Evolutionary conservation across 2,113 vertebrate genomes (phyloP).

Genomic region (Hiodon tergisus): DNA sequence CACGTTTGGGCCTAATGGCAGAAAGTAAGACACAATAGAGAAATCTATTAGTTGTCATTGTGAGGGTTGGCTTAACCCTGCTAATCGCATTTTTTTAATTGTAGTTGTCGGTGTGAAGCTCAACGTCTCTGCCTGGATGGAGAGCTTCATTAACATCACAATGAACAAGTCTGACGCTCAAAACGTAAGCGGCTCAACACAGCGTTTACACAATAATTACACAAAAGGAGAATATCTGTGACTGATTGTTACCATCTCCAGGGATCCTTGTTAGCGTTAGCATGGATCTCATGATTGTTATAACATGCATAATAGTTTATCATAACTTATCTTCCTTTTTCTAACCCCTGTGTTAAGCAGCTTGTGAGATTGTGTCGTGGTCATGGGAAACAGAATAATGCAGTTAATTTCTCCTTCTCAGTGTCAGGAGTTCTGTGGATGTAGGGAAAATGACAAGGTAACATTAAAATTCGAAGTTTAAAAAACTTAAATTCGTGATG

Average conservation of each 20-base stretch:
- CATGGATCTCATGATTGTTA: too few species aligned
- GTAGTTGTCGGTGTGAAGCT: slow-evolving; percentile 91
- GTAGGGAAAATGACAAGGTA: slow-evolving; percentile 78
- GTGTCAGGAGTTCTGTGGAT: slow-evolving; percentile 91
- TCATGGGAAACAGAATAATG: background rate
- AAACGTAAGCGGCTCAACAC: slow-evolving; percentile 65
- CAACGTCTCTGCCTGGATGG: slow-evolving; percentile 77
- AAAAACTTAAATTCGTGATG: background rate
- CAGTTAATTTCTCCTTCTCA: slow-evolving; percentile 46
- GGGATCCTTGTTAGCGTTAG: too few species aligned
- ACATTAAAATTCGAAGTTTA: slow-evolving; percentile 42
- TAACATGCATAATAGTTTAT: too few species aligned
- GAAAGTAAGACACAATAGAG: too few species aligned
- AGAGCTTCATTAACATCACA: slow-evolving; percentile 80
- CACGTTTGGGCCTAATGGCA: too few species aligned
- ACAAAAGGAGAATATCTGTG: background rate
- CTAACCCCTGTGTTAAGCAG: background rate
- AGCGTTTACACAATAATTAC: background rate
- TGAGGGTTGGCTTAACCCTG: background rate
- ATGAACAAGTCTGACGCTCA: slow-evolving; percentile 47
- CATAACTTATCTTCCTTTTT: too few species aligned
- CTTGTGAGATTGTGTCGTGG: background rate
- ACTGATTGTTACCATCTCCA: too few species aligned
- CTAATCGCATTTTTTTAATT: slow-evolving; percentile 46
- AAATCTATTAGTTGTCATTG: background rate